A percentile compares a stretch with the other conserved stretches of the same genome.
These are phyloP conservation scores for Ophiodon elongatus DNA, from an alignment of 2,113 vertebrate species.

Conservation along the genomic window DNA sequence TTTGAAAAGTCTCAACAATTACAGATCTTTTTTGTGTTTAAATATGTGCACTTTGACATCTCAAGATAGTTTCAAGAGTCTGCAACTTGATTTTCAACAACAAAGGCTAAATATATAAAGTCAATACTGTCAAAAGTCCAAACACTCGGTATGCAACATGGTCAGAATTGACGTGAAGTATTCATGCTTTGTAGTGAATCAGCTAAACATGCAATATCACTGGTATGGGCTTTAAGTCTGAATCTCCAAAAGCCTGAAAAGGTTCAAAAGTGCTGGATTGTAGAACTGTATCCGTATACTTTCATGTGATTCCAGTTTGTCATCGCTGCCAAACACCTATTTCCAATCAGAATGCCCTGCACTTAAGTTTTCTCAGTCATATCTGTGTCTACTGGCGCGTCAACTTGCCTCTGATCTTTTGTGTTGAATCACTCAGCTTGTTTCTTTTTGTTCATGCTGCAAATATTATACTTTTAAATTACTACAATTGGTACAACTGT, in stretches of 20 bases:
- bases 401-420: conserved; percentile 19
- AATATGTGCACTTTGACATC: not conserved
- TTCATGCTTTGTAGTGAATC: not conserved
- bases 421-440: not conserved
- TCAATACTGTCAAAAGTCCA: not conserved
- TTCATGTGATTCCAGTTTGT: not conserved
- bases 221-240: not conserved
- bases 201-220: not conserved
- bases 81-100: not conserved
- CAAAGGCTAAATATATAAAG: not conserved
- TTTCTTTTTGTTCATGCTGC: not conserved
- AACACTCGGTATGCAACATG: not conserved
- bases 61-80: not conserved
- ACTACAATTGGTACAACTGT: not conserved
- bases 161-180: not conserved
- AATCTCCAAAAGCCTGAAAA: not conserved
- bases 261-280: not conserved
- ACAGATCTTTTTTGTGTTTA: not conserved
- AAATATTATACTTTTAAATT: not conserved
- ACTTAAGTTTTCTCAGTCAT: not conserved
- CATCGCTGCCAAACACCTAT: not conserved
- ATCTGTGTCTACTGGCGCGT: not conserved
- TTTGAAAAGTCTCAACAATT: not conserved
- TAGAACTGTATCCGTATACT: not conserved
- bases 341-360: conserved; percentile 14